Conservation (phyloP, 2,797 vertebrate genomes). For the Liparis tanakae region DNA sequence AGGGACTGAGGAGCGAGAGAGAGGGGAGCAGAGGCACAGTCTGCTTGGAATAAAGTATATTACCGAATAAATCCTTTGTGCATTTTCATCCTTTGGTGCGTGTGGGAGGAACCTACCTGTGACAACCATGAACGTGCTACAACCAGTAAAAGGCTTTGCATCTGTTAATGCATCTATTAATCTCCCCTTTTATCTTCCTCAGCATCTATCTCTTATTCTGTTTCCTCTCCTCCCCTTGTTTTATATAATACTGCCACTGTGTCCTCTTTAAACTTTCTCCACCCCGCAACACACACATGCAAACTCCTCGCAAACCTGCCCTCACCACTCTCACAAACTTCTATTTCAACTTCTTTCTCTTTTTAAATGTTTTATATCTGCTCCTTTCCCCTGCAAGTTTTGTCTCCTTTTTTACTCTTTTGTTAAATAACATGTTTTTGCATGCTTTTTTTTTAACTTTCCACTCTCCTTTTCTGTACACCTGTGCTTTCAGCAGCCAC, state of each 20-base stretch:
- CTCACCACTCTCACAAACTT: not conserved
- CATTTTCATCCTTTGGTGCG: too few species aligned
- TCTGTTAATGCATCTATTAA: not conserved
- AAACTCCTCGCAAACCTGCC: not conserved
- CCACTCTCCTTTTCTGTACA: constrained; percentile 2
- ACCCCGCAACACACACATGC: not conserved
- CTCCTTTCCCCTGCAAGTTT: not conserved
- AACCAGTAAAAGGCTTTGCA: not conserved
- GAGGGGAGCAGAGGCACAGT: too few species aligned
- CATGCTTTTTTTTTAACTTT: not conserved
- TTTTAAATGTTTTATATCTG: not conserved
- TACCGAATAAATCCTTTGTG: too few species aligned
- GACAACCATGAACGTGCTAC: too few species aligned
- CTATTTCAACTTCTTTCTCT: not conserved
- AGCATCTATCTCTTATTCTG: not conserved
- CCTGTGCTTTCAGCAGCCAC: constrained; percentile 4
- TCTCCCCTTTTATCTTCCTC: not conserved
- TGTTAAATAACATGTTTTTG: not conserved
- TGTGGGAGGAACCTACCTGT: too few species aligned
- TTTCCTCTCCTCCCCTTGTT: not conserved
- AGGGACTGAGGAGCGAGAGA: too few species aligned
- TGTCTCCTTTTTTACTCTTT: not conserved
- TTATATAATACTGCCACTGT: not conserved
- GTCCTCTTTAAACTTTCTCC: not conserved
- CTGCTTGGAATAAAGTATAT: too few species aligned